Evolutionary conservation across 2,113 vertebrate genomes (phyloP), one percentile per base, ranked within the genome.

Genomic region (Craseonycteris thonglongyai): DNA sequence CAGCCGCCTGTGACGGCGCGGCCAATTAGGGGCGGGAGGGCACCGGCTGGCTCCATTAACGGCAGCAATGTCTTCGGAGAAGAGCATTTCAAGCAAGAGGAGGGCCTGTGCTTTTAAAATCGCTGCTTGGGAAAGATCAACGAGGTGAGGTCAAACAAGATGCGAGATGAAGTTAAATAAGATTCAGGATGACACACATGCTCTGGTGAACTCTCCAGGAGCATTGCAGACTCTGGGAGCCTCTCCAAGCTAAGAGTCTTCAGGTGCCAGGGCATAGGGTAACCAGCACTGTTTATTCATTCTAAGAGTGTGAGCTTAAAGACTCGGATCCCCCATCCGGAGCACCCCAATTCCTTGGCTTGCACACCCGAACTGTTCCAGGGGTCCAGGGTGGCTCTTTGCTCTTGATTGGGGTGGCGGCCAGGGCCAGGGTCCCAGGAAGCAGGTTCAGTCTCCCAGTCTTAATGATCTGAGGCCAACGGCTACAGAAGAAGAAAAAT

Each of bases 231-330:
- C 21, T 35, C 47, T 4, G 16, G 16, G 24, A 45, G n/a, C 26
- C n/a, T 80, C 35, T 69, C 24, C 28, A 42, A 83, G 22, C 12
- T 42, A 5, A 40, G 45, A 58, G 15, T 58, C 33, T 24, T 18
- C 30, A 63, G 38, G 38, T 8, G 56, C 78, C 2, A 24, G 59
- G 38, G 47, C 5, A 38, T 0, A 0, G 42, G 45, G 35, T 18
- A 21, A 5, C 26, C 33, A 2, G 7, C 7, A 14, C 47, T 49
- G 19, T 21, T 61, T 3, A 72, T 12, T 45, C 49, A 59, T 47
- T 72, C 11, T 33, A 16, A 40, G 13, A 9, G 22, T 61, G 33
- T 35, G 30, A 75, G 7, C 45, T 93, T 63, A 84, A 88, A 56
- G 79, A 68, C 15, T 72, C 59, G n/a, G 54, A 18, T 56, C 24